Conservation (phyloP, 2,888 invertebrate genomes). For the Hirtodrosophila confusa region DNA sequence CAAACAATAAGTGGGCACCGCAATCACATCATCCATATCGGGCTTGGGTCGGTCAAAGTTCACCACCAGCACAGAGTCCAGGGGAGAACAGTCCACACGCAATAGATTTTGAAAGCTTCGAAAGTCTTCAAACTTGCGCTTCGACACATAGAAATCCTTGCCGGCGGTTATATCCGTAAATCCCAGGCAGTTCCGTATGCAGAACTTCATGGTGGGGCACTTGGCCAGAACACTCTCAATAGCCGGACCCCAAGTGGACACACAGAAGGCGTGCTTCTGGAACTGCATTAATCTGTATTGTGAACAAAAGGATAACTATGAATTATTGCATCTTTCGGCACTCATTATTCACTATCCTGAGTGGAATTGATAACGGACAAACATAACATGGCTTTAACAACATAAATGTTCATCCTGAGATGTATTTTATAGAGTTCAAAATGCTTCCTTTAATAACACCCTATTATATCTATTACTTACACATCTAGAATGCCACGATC, state of each 20-base stretch:
- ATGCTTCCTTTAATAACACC: no score
- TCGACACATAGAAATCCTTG: conserved; percentile 80
- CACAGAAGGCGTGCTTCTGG: conserved; percentile 80
- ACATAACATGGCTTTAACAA: no score
- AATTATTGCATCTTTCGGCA: no score
- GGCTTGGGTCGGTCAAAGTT: conserved; percentile 71
- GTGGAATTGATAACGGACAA: no score
- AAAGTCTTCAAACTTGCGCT: conserved; percentile 74
- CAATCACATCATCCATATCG: conserved; percentile 37
- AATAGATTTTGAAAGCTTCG: conserved; percentile 70
- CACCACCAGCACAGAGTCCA: conserved; percentile 74
- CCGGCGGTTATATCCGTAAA: conserved; percentile 86
- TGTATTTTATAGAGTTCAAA: no score
- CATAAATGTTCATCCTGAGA: no score
- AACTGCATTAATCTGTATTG: conserved; percentile 67
- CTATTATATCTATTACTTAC: conserved; percentile 54
- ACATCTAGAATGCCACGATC: conserved; percentile 76
- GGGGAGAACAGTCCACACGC: conserved; percentile 77
- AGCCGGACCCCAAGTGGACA: conserved; percentile 87
- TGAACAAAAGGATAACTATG: no score
- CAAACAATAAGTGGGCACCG: conserved; percentile 53
- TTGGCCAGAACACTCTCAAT: conserved; percentile 86
- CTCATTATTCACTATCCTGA: no score
- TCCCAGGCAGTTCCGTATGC: conserved; percentile 86
- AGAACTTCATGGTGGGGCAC: conserved; percentile 87